Evolutionary conservation across 2,113 vertebrate species (phyloP), one percentile per base, ranked within the genome.

Genomic region (Pelvicachromis taeniatus): DNA sequence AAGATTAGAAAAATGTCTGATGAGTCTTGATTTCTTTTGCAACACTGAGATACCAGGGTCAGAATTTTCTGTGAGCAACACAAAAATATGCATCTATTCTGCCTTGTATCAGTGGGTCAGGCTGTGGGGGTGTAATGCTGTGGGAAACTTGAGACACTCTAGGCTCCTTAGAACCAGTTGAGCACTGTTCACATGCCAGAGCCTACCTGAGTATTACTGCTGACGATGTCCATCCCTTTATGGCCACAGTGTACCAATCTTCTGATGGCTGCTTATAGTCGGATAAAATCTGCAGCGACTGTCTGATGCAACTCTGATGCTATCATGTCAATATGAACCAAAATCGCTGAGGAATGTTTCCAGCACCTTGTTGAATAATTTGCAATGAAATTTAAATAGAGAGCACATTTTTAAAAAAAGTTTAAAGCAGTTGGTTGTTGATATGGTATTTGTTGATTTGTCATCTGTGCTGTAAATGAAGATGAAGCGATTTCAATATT

Each of bases 321-420:
- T 4, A 21, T 65, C 61, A 40, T 21, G 35, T 65, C 61, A 68
- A 68, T 23, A 68, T 21, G n/a, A 40, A 21, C 33, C 19, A 65
- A 40, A 21, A 23, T 2, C n/a, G 40, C n/a, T 0, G 1, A 40
- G 61, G 61, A 65, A 65, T 0, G 19, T 8, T 40, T 68, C 35
- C 61, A 68, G 61, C 61, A 68, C 19, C 61, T 40, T 40, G 19
- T 38, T 2, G 33, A 40, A 40, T 68, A 19, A 40, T 65, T 65
- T 40, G 35, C n/a, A 65, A 13, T 13, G 33, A 5, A 1, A 42
- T 68, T 26, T 68, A 26, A 42, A 68, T 23, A 26, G 2, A 0
- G 38, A 70, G 3, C 63, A 70, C n/a, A 21, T 73, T 68, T 48
- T 45, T 26, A 0, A 68, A 50, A 16, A n/a, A 29, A 29, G 13